A percentile compares a stretch with the other conserved stretches of the same genome.
These are phyloP conservation scores for Gephyroberyx darwinii DNA, from an alignment of 2,797 vertebrate genomes.

Conservation along the genomic window DNA sequence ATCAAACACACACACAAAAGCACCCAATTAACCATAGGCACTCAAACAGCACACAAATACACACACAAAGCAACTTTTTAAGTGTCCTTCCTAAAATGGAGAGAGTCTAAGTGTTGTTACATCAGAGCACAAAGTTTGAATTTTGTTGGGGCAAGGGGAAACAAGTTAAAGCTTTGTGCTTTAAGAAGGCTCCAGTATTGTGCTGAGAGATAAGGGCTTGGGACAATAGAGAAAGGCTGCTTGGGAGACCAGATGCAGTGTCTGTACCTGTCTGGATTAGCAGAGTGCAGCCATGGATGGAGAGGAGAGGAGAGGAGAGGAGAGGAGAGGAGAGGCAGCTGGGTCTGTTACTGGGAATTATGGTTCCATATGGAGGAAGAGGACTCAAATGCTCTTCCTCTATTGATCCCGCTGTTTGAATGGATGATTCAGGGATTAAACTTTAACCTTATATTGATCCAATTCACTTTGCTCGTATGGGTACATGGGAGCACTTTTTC, in stretches of 20 bases:
- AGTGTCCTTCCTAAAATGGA: conserved; percentile 19
- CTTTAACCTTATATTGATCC: conserved; percentile 72
- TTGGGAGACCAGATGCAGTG: conserved; percentile 38
- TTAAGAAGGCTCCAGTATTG: conserved; percentile 44
- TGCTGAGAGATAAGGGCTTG: conserved; percentile 55
- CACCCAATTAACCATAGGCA: not conserved
- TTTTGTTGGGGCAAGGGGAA: conserved; percentile 42
- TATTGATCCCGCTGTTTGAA: conserved; percentile 69
- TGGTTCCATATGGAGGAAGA: conserved; percentile 54
- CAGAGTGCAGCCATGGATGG: conserved; percentile 57
- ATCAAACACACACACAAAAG: not conserved
- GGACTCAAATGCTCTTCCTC: conserved; percentile 68
- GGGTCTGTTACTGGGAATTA: conserved; percentile 56
- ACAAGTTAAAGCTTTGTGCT: conserved; percentile 60
- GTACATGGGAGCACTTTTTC: conserved; percentile 2
- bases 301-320: conserved; percentile 26
- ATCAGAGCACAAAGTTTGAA: conserved; percentile 56
- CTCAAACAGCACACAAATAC: not conserved
- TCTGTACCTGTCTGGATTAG: conserved; percentile 63
- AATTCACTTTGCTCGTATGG: conserved; percentile 34
- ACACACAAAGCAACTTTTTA: conserved; percentile 26
- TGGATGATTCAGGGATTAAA: conserved; percentile 72
- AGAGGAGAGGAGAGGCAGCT: conserved; percentile 22
- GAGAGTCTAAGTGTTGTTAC: conserved; percentile 14
- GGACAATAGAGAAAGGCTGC: conserved; percentile 59